These are phyloP conservation scores for Myocastor coypus DNA, from an alignment of 2,113 vertebrate species.

Conservation along the genomic window DNA sequence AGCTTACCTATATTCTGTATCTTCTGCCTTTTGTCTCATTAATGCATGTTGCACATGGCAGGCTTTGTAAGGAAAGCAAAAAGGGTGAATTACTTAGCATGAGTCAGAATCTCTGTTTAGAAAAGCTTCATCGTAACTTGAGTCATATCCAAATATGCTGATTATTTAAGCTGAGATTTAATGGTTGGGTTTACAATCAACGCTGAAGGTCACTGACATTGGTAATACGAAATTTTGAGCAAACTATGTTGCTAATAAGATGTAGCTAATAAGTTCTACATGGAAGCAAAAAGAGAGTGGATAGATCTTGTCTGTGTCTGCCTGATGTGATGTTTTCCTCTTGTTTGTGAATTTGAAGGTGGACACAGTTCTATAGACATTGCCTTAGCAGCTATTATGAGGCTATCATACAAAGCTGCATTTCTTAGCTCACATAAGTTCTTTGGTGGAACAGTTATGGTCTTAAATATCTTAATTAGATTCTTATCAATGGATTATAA, in stretches of 20 bases:
- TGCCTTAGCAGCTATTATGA: neutral
- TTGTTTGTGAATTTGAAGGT: neutral
- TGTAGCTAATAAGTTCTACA: neutral
- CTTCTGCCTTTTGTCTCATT: neutral
- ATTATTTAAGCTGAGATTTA: neutral
- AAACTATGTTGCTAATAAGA: neutral
- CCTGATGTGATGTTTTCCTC: neutral
- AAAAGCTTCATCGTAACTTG: neutral
- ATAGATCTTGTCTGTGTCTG: neutral
- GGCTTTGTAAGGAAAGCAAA: neutral
- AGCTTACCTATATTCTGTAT: neutral
- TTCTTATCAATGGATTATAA: neutral
- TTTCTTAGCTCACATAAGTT: constrained; percentile 10
- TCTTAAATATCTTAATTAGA: constrained; percentile 37
- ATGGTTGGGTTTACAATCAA: neutral
- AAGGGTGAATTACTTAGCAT: too few species aligned
- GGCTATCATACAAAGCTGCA: neutral
- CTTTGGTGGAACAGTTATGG: neutral
- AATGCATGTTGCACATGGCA: neutral
- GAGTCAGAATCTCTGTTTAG: neutral
- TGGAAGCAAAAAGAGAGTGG: neutral
- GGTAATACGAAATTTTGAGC: neutral
- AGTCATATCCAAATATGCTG: neutral
- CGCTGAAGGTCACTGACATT: neutral
- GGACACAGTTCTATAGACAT: neutral